Evolutionary conservation across 1,140 invertebrate species (phyloP), one percentile per base, ranked within the genome.

Genomic region (Arctopsyche grandis): DNA sequence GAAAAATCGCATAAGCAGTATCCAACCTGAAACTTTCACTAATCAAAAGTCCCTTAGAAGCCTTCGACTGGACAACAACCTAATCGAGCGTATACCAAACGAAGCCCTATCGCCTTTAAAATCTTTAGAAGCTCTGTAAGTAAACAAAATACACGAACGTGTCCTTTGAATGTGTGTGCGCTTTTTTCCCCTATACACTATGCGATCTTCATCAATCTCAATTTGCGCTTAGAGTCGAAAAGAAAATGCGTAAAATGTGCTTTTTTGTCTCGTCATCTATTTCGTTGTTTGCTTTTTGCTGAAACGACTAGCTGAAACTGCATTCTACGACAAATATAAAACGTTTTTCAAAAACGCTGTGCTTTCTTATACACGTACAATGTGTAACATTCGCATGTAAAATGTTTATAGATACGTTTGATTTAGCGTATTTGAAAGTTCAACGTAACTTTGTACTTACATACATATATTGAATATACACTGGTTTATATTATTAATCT

Each of bases 41-140:
- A 86, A 89, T 75, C 86, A 92, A 82, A 85, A 84, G 19, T 87
- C 88, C 83, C 86, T 94, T 79, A 89, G 90, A 81, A 92, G 92
- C 84, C 84, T 94, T 75, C 90, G 91, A 46, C 86, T 95, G 74
- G 90, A 92, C 82, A 87, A 90, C 82, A 95, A 95, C 86, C 86
- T 89, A 76, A 89, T 95, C 83, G 86, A 86, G 79, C 83, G 85
- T 73, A 89, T 94, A 80, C 91, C 92, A 19, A 89, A 89, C 22
- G 87, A 90, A 75, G 90, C 92, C 19, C 89, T 94, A 83, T 83
- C 84, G 77, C 88, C 90, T 71, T 87, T 93, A 46, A 83, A 85
- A 69, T 88, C 86, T 69, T 87, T 92, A 77, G 90, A 91, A 88
- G 89, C 90, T 85, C 87, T 94, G 93, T 94, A 89, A 93, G 93